Percentiles rank a stretch among this genome's conserved stretches.
phyloP scores from a whole-genome alignment of 2,888 invertebrate genomes.

The Machimus rusticus region DNA sequence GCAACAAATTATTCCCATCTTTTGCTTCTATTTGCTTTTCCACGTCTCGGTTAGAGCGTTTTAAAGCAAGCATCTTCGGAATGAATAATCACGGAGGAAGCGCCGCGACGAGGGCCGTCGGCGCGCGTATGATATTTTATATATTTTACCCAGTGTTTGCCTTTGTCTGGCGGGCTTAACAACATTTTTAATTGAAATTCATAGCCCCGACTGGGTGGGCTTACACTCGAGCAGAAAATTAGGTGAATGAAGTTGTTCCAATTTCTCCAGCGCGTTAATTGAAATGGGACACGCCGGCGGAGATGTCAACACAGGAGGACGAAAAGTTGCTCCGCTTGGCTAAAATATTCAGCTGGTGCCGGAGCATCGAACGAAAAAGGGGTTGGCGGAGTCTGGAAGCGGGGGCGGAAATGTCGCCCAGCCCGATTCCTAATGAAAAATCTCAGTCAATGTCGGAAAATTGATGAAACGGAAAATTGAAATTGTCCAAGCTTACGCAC shows the following conservation, averaged over 20 bases:
- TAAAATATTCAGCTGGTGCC: slow-evolving; percentile 2
- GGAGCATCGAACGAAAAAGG: not conserved
- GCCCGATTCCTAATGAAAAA: slow-evolving; percentile 12
- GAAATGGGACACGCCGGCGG: slow-evolving; percentile 1
- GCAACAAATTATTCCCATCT: slow-evolving; percentile 5
- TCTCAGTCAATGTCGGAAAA: slow-evolving; percentile 15
- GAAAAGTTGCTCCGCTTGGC: not conserved
- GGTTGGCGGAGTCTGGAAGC: not conserved
- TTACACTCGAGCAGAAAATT: slow-evolving; percentile 36
- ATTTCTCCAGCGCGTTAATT: slow-evolving; percentile 16
- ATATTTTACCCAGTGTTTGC: not conserved
- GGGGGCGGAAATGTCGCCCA: not conserved
- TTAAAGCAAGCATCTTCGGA: slow-evolving; percentile 23
- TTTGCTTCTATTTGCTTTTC: not conserved
- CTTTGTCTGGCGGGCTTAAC: slow-evolving; percentile 8
- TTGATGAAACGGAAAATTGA: slow-evolving; percentile 28
- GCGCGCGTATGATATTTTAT: slow-evolving; percentile 13
- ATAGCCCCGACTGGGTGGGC: slow-evolving; percentile 7
- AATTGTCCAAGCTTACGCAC: slow-evolving; percentile 1
- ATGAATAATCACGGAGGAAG: slow-evolving; percentile 7
- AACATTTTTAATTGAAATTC: slow-evolving; percentile 42
- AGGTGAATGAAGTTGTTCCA: slow-evolving; percentile 21
- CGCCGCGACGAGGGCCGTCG: not conserved
- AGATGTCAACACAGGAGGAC: slow-evolving; percentile 4
- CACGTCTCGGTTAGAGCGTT: not conserved